Conservation (phyloP, 2,797 vertebrate genomes). For the Dallia pectoralis region DNA sequence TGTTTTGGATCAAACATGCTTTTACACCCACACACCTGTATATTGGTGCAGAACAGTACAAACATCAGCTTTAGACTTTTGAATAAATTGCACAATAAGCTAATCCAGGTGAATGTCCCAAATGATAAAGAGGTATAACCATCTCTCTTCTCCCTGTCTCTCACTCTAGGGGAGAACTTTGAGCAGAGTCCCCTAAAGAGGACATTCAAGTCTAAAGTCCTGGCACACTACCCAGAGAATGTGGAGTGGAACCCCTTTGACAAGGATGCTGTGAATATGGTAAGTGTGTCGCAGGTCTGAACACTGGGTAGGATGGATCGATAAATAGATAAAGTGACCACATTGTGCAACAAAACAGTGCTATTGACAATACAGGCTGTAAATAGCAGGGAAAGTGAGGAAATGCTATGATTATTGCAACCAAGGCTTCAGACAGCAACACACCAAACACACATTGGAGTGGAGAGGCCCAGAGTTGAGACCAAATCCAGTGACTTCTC, state of each 20-base stretch:
- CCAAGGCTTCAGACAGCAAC: background rate
- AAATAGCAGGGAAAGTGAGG: constrained; percentile 3
- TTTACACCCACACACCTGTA: no score
- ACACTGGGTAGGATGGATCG: background rate
- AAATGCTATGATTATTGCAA: constrained; percentile 2
- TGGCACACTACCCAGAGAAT: constrained; percentile 90
- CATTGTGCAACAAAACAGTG: background rate
- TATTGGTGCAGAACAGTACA: no score
- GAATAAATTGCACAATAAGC: no score
- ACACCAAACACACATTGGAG: background rate
- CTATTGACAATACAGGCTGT: background rate
- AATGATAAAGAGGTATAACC: background rate
- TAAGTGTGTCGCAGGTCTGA: constrained; percentile 57
- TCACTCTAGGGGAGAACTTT: constrained; percentile 84
- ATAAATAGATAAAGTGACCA: background rate
- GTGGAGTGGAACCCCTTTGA: constrained; percentile 93
- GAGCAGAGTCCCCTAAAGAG: constrained; percentile 91
- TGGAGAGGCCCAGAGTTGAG: constrained; percentile 14
- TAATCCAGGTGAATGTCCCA: background rate
- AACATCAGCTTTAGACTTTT: no score
- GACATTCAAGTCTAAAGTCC: constrained; percentile 93
- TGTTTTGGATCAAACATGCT: no score
- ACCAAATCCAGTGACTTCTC: background rate
- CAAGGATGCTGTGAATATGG: constrained; percentile 96
- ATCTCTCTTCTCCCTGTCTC: background rate